Evolutionary conservation across 2,888 invertebrate species (phyloP).

Genomic region (Drosophila leonis): DNA sequence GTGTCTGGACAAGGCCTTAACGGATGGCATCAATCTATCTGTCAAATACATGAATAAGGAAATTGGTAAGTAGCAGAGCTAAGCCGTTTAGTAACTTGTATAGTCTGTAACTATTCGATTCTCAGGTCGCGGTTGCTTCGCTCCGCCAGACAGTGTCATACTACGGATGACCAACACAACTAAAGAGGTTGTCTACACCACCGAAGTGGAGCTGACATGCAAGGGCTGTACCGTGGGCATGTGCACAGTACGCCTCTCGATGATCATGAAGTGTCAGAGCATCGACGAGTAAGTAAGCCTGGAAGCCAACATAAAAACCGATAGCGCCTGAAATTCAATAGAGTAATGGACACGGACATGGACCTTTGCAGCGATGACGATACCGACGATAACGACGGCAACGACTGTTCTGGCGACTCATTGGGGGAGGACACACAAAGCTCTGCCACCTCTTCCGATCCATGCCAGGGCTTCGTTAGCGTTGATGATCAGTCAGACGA

Average conservation of each 20-base stretch:
- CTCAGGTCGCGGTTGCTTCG: conserved; percentile 57
- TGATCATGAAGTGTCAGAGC: conserved; percentile 48
- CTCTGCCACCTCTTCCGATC: conserved; percentile 47
- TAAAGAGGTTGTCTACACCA: conserved; percentile 46
- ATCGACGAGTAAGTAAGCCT: conserved; percentile 64
- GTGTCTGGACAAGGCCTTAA: conserved; percentile 55
- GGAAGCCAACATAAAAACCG: conserved; percentile 40
- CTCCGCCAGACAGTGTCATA: conserved; percentile 48
- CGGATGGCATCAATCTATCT: conserved; percentile 53
- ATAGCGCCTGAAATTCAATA: conserved; percentile 53
- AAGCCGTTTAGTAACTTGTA: neutral
- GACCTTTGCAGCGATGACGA: conserved; percentile 49
- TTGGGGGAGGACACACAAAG: conserved; percentile 6
- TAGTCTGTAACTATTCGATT: neutral
- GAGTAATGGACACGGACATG: conserved; percentile 47
- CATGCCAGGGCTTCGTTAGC: conserved; percentile 48
- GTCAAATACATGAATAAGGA: conserved; percentile 55
- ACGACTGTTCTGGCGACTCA: conserved; percentile 9
- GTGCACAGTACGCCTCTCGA: conserved; percentile 40
- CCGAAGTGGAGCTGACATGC: conserved; percentile 64
- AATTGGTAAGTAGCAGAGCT: conserved; percentile 46
- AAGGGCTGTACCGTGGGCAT: conserved; percentile 67
- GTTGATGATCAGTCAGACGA: conserved; percentile 15
- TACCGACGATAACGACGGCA: neutral
- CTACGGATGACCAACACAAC: conserved; percentile 29